Evolutionary conservation across 1,140 invertebrate species (phyloP).

Genomic region (Penaeus chinensis): DNA sequence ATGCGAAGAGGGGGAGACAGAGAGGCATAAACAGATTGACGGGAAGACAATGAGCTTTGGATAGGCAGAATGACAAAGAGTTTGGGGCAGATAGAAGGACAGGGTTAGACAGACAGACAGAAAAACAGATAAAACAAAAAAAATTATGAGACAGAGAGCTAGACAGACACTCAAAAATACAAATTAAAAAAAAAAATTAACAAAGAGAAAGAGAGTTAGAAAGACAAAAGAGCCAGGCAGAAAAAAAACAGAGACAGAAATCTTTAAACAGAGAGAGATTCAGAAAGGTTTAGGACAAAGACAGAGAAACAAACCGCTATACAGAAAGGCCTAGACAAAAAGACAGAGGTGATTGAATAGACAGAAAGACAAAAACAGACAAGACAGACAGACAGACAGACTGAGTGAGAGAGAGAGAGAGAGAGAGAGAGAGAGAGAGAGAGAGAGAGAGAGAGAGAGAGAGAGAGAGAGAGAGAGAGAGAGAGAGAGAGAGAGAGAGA

Average conservation of each 20-base stretch:
- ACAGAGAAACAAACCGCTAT: neutral
- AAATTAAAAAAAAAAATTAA: no score
- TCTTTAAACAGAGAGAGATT: neutral
- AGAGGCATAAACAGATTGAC: no score
- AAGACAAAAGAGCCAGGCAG: no score
- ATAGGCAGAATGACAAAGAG: no score
- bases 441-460: neutral
- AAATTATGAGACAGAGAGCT: no score
- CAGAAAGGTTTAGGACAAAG: neutral
- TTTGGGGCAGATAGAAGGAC: no score
- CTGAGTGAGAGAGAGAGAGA: no score
- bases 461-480: neutral
- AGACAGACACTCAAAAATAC: no score
- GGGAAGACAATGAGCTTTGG: no score
- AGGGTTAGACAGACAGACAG: no score
- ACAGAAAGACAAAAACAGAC: neutral
- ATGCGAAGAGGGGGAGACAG: neutral
- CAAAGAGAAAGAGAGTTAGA: no score
- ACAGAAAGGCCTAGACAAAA: neutral
- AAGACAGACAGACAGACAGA: neutral
- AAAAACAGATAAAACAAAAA: no score
- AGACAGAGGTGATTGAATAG: neutral
- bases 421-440: neutral
- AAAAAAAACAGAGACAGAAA: neutral
- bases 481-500: neutral